Conservation (phyloP, 2,888 invertebrate species). For the Epistrophe grossulariae region DNA sequence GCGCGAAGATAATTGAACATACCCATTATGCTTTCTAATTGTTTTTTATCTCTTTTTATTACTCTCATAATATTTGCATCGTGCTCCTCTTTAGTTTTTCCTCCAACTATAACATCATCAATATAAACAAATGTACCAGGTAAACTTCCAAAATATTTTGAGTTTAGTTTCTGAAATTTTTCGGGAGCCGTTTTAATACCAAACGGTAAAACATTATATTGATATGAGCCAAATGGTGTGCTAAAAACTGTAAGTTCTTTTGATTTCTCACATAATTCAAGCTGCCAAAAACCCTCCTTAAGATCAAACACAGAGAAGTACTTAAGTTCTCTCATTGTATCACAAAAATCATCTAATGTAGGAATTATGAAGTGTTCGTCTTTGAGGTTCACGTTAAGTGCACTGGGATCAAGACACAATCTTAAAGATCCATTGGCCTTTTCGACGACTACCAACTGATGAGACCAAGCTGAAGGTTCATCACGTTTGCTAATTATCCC, state of each 20-base stretch:
- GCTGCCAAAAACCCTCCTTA: too few relatives aligned
- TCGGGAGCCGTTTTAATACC: too few relatives aligned
- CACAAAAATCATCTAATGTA: too few relatives aligned
- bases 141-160: too few relatives aligned
- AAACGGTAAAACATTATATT: too few relatives aligned
- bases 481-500: constrained; percentile 39
- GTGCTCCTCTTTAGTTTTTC: constrained; percentile 42
- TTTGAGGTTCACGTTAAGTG: constrained; percentile 76
- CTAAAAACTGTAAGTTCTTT: not conserved
- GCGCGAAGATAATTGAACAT: constrained; percentile 75
- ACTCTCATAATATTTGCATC: constrained; percentile 42
- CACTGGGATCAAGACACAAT: constrained; percentile 62
- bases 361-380: constrained; percentile 6
- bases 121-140: constrained; percentile 48
- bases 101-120: constrained; percentile 54
- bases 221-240: too few relatives aligned
- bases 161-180: too few relatives aligned
- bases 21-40: constrained; percentile 77
- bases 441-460: constrained; percentile 58
- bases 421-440: constrained; percentile 59
- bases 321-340: too few relatives aligned
- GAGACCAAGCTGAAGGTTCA: constrained; percentile 39
- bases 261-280: too few relatives aligned
- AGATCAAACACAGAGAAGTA: too few relatives aligned
- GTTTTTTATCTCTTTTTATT: constrained; percentile 71